Base-by-base conservation (phyloP, 2,888 invertebrate species). In the Ormyrus labotus region DNA sequence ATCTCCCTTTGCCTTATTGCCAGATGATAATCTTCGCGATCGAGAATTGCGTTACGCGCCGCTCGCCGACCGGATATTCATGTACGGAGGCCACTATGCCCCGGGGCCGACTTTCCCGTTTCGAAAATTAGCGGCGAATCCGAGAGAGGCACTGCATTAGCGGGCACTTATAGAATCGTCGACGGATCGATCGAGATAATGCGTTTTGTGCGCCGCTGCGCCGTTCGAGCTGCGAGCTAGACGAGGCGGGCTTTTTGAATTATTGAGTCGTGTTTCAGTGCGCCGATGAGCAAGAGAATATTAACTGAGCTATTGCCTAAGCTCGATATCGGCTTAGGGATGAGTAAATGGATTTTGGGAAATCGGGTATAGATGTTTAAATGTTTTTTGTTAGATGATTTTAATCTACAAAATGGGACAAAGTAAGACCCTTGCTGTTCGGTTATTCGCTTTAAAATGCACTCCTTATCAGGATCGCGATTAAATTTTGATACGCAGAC, bases 21-120 rank as follows among this genome's bases (percentile, higher is more conserved):
- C 87, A 88, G 87, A 89, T 87, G 87, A 87, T 88, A 88, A 89
- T 89, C 87, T 88, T 87, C 85, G 53, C 72, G 85, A 87, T 88
- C 86, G 86, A 87, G 55, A 34, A 84, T 85, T 84, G 80, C 78
- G 80, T 84, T 82, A 19, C 19, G 19, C 34, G 34, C 34, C 34
- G 34, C 34, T 34, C 34, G 34, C 34, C 34, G 34, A 34, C 34
- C 34, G 34, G 34, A 34, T 34, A 34, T 34, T 34, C 34, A 3
- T 3, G 34, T 34, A 3, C 34, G 34, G 2, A 34, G 34, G 34
- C 34, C 3, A 2, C 34, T 2, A 2, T 34, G 34, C 34, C 34
- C 34, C 34, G 34, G 34, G 34, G 34, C 34, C 34, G 34, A 34
- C 34, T 34, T 34, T 34, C 34, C 3, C 34, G 34, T 34, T 34